Evolutionary conservation across 2,113 vertebrate species (phyloP).

Genomic region (Garra rufa): DNA sequence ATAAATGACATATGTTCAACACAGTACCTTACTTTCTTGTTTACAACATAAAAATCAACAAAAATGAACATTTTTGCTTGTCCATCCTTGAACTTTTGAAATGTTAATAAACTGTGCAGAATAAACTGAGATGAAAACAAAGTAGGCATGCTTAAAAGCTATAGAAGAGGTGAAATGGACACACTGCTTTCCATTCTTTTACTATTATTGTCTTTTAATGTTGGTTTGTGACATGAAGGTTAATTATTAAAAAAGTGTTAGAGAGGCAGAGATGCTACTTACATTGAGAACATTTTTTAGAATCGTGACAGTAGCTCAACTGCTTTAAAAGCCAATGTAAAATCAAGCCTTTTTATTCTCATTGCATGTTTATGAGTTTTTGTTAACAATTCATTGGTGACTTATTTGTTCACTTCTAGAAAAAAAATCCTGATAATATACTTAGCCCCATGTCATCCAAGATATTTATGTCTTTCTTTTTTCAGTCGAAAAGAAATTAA

Average conservation of each 20-base stretch:
- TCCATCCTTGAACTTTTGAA: conserved; percentile 6
- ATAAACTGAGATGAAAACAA: conserved; percentile 40
- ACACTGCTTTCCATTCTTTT: not conserved
- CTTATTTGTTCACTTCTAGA: too few species aligned
- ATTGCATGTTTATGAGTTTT: not conserved
- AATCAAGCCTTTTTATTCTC: not conserved
- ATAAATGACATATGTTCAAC: conserved; percentile 16
- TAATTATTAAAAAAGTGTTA: not conserved
- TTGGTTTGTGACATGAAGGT: not conserved
- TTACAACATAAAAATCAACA: conserved; percentile 35
- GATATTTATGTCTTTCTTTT: too few species aligned
- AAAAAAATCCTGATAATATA: too few species aligned
- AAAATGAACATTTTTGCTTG: conserved; percentile 18
- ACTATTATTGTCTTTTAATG: conserved; percentile 2
- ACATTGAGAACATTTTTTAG: not conserved
- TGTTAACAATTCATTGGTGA: not conserved
- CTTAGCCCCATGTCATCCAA: too few species aligned
- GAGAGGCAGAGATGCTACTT: not conserved
- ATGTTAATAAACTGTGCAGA: conserved; percentile 21
- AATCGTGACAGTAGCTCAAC: not conserved
- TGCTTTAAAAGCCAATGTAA: not conserved
- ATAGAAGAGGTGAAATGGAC: not conserved
- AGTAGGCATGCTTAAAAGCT: not conserved
- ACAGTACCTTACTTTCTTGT: conserved; percentile 26
- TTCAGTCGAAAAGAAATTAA: too few species aligned